Conservation (phyloP, 2,797 vertebrate genomes). For the Bradypus variegatus region DNA sequence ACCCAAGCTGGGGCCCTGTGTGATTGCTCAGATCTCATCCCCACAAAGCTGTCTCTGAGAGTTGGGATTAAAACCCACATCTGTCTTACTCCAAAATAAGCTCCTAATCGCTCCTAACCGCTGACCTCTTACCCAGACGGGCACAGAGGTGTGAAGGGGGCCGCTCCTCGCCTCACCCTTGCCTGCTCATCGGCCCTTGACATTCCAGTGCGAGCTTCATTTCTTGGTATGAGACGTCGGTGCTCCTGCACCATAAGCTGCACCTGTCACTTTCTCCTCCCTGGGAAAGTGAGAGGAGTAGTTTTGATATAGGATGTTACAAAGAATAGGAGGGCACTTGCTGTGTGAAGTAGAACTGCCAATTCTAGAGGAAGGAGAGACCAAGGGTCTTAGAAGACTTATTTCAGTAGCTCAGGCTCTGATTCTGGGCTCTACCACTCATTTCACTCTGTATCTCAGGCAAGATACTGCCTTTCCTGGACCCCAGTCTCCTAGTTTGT, state of each 20-base stretch:
- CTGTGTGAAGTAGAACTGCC: neutral
- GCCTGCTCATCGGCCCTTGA: neutral
- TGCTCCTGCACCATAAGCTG: fast-evolving
- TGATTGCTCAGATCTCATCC: neutral
- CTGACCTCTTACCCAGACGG: neutral
- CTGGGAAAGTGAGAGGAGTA: neutral
- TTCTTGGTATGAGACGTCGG: neutral
- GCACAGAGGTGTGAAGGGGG: neutral
- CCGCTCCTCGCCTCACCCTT: fast-evolving
- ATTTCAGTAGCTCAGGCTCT: neutral
- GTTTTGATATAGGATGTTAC: neutral
- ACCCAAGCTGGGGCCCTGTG: neutral
- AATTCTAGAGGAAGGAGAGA: neutral
- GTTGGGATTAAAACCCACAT: neutral
- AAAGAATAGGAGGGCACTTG: neutral
- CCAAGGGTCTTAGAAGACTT: neutral
- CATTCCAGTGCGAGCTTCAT: neutral
- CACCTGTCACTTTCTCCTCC: neutral
- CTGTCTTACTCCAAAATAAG: neutral
- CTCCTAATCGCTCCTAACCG: too few relatives aligned
- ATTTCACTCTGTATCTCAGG: neutral
- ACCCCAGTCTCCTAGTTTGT: neutral
- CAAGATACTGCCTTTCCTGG: neutral
- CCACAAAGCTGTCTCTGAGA: too few relatives aligned
- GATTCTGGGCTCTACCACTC: neutral